phyloP scores from a whole-genome alignment of 2,113 vertebrate genomes.

The Poeciliopsis prolifica region DNA sequence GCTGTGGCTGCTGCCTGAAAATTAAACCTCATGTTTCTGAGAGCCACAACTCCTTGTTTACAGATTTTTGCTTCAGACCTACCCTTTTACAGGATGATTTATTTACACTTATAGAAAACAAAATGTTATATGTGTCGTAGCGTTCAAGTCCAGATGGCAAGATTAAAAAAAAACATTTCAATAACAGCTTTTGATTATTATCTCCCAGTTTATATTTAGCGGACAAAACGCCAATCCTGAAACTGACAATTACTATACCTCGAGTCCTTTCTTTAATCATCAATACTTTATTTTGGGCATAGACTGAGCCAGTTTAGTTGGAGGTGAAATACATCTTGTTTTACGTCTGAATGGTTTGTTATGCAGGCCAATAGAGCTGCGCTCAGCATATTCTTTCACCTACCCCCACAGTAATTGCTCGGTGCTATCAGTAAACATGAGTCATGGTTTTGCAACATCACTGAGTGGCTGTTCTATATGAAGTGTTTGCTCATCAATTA shows the following conservation, averaged over 20 bases:
- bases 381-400: slow-evolving; percentile 19
- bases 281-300: slow-evolving; percentile 3
- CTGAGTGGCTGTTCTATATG: slow-evolving; percentile 62
- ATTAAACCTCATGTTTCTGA: slow-evolving; percentile 3
- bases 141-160: no score
- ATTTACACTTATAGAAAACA: background rate
- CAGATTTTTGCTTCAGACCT: background rate
- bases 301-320: slow-evolving; percentile 16
- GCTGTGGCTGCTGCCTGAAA: background rate
- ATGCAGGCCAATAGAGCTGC: slow-evolving; percentile 18
- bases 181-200: no score
- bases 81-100: background rate
- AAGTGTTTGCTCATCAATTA: slow-evolving; percentile 64
- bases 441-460: slow-evolving; percentile 42
- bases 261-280: background rate
- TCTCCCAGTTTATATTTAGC: no score
- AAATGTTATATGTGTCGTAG: background rate
- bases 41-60: background rate
- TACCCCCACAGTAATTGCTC: slow-evolving; percentile 9
- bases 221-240: no score
- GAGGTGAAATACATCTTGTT: slow-evolving; percentile 6
- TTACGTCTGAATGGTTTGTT: slow-evolving; percentile 14
- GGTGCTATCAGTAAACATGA: slow-evolving; percentile 19
- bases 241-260: no score
- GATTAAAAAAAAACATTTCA: background rate